These are phyloP conservation scores for Ecliptopera silaceata DNA, from an alignment of 2,888 invertebrate species.

Conservation along the genomic window DNA sequence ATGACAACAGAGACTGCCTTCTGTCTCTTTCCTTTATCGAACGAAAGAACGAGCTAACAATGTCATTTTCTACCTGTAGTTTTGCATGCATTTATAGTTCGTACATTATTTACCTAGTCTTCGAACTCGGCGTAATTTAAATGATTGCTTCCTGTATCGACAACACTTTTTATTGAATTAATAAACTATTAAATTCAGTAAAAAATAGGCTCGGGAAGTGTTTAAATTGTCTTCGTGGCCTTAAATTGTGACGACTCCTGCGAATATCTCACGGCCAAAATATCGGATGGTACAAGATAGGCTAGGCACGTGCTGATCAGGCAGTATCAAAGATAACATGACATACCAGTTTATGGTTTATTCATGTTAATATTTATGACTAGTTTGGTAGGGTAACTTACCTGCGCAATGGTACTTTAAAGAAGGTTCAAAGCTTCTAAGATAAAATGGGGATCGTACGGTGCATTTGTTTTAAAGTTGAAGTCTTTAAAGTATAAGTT, in stretches of 20 bases:
- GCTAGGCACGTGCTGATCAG: conserved; percentile 14
- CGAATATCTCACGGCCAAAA: conserved; percentile 25
- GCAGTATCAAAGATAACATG: background rate
- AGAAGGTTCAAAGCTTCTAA: too few relatives aligned
- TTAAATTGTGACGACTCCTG: conserved; percentile 26
- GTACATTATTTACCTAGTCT: conserved; percentile 20
- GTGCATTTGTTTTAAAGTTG: too few relatives aligned
- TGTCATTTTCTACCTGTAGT: conserved; percentile 6
- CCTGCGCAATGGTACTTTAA: too few relatives aligned
- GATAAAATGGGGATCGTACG: too few relatives aligned
- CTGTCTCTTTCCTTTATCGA: conserved; percentile 34
- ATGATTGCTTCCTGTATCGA: conserved; percentile 38
- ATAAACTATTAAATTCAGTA: conserved; percentile 20
- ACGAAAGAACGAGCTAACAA: conserved; percentile 25
- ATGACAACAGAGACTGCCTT: conserved; percentile 32
- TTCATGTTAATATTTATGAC: background rate
- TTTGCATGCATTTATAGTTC: conserved; percentile 13
- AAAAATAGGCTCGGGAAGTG: conserved; percentile 29
- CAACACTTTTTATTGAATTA: conserved; percentile 24
- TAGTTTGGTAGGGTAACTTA: too few relatives aligned
- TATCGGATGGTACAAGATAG: conserved; percentile 1
- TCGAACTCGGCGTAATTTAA: conserved; percentile 20
- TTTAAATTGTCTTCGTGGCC: conserved; percentile 25
- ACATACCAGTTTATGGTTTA: background rate
- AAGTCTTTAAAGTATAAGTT: too few relatives aligned